Evolutionary conservation across 2,113 vertebrate genomes (phyloP), one percentile per base, ranked within the genome.

Genomic region (Petroica traversi): DNA sequence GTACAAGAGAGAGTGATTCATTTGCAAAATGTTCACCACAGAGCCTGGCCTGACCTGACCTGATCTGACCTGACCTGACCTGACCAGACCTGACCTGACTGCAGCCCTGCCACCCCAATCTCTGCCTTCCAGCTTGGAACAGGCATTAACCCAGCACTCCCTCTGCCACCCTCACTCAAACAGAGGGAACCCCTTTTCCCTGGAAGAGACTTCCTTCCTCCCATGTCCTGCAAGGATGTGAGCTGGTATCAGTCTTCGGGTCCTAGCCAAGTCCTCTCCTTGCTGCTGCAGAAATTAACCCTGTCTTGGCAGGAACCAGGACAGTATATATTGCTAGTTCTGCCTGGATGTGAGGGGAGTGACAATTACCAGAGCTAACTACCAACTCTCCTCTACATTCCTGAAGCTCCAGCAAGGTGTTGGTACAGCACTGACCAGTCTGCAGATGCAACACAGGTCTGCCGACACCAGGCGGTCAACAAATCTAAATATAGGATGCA

Each of bases 121-220:
- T 7, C 20, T 49, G 11, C 16, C 36, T 58, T 58, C 36, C 9
- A 17, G 17, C 26, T 14, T 18, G 36, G 52, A 58, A 10, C 4
- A 14, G 20, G 19, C 6, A 5, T 20, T 20, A 25, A 34, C 36
- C 51, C 31, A 17, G 17, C 0, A 0, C 29, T 48, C 34, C 16
- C 34, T 34, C 41, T 66, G 34, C 25, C 19, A 19, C 0, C 1
- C 24, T 34, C 34, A 11, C 9, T 31, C 36, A 26, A 25, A 19
- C 11, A 67, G 36, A 41, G 26, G 25, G 14, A 34, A 3, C 5
- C 5, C 14, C 18, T 67, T 17, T 41, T 51, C 36, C 41, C 36
- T 31, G 31, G 36, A 33, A 51, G 25, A 34, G 3, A 31, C 16
- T 61, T 12, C 25, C 20, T 43, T 71, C 16, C 20, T 36, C 46